Conservation (phyloP, 1,140 invertebrate genomes). For the Drosophila subpulchrella region DNA sequence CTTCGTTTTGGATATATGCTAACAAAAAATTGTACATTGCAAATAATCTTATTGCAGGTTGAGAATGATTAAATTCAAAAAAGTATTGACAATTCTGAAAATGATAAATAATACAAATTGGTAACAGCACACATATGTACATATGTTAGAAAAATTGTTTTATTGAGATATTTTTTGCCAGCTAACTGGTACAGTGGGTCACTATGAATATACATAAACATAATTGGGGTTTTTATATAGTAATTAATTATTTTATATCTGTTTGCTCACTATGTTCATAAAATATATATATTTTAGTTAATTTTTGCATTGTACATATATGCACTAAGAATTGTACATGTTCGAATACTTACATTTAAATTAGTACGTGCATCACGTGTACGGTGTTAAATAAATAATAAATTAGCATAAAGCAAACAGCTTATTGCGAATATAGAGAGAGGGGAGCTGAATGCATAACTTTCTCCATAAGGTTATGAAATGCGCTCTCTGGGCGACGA, state of each 20-base stretch:
- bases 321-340: conserved; percentile 45
- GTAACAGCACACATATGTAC: conserved; percentile 32
- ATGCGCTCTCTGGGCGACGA: conserved; percentile 80
- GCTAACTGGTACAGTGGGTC: conserved; percentile 72
- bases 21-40: too few relatives aligned
- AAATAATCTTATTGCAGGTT: too few relatives aligned
- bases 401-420: conserved; percentile 60
- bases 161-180: conserved; percentile 77
- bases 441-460: conserved; percentile 45
- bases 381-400: conserved; percentile 74
- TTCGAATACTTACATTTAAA: conserved; percentile 62
- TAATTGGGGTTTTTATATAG: conserved; percentile 45
- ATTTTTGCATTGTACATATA: conserved; percentile 38
- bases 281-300: conserved; percentile 47
- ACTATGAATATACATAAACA: conserved; percentile 53
- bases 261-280: conserved; percentile 63
- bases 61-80: too few relatives aligned
- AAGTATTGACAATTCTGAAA: background rate
- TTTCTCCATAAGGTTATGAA: conserved; percentile 56
- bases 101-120: background rate
- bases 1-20: too few relatives aligned
- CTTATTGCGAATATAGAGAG: conserved; percentile 34
- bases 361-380: conserved; percentile 46
- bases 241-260: conserved; percentile 57
- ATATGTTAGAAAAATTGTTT: conserved; percentile 75